Percentiles rank a stretch among this genome's conserved stretches.
phyloP scores from a whole-genome alignment of 2,113 vertebrate genomes.

The Cynopterus brachyotis region DNA sequence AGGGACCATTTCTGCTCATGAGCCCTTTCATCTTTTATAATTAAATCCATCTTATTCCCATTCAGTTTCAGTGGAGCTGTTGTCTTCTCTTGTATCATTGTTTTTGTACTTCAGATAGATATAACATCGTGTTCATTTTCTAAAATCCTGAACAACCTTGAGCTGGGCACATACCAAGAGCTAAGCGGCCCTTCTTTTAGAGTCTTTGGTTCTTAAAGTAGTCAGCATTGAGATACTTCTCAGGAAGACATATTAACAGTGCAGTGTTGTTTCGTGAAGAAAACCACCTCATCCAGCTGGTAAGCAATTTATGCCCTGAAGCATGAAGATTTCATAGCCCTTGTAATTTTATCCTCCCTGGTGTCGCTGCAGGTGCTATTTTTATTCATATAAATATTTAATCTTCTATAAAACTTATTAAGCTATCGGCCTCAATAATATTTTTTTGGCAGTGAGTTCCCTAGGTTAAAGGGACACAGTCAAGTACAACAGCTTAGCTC shows the following conservation, averaged over 20 bases:
- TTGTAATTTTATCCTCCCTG: conserved; percentile 77
- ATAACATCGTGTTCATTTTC: not conserved
- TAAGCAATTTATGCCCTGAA: conserved; percentile 76
- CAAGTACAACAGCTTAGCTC: conserved; percentile 69
- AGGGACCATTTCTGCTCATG: not conserved
- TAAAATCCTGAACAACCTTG: not conserved
- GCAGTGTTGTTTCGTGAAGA: conserved; percentile 28
- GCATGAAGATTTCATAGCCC: conserved; percentile 77
- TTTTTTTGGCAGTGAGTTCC: conserved; percentile 73
- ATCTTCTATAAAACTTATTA: conserved; percentile 81
- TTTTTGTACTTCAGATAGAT: not conserved
- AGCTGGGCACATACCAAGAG: not conserved
- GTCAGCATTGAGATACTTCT: not conserved
- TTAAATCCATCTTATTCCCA: not conserved
- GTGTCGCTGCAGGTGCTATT: conserved; percentile 78
- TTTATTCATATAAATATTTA: conserved; percentile 81
- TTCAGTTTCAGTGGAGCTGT: not conserved
- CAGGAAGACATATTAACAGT: conserved; percentile 17
- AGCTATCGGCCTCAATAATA: conserved; percentile 75
- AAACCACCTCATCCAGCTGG: conserved; percentile 41
- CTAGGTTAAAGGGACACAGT: conserved; percentile 75
- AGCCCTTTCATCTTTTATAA: not conserved
- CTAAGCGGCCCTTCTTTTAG: not conserved
- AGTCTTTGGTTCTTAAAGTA: conserved; percentile 13
- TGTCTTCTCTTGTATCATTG: not conserved